A percentile compares a stretch with the other conserved stretches of the same genome.
Evolutionary conservation across 2,797 vertebrate genomes (phyloP).

Genomic region (Garrulus glandarius): DNA sequence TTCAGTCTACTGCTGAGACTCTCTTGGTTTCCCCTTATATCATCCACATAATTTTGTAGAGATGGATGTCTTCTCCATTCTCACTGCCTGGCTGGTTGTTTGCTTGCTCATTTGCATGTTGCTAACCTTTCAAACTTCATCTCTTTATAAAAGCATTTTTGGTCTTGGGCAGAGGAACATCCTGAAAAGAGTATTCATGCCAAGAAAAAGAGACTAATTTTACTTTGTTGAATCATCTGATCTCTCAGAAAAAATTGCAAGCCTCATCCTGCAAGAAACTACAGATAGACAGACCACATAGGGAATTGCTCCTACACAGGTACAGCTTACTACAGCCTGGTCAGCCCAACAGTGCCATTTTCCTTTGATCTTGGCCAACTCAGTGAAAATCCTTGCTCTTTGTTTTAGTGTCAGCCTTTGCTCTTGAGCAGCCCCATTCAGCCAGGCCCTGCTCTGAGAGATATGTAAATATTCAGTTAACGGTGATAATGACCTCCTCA

Average conservation of each 20-base stretch:
- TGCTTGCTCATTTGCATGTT: neutral
- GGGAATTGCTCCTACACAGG: neutral
- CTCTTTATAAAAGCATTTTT: neutral
- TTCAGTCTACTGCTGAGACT: neutral
- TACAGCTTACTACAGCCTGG: neutral
- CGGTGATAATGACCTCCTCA: neutral
- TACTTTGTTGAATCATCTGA: neutral
- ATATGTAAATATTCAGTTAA: neutral
- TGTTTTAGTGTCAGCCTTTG: neutral
- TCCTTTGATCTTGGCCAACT: neutral
- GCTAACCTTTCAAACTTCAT: neutral
- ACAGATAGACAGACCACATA: neutral
- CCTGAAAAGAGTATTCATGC: neutral
- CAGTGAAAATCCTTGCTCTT: neutral
- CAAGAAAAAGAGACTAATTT: constrained; percentile 26
- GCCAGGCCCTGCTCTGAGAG: neutral
- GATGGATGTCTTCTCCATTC: neutral
- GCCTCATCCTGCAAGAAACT: neutral
- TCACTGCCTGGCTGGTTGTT: neutral
- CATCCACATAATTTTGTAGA: neutral
- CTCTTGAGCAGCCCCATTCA: neutral
- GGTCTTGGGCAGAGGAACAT: neutral
- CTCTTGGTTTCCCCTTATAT: neutral
- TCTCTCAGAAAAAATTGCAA: neutral
- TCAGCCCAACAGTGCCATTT: neutral